Conservation (phyloP, 2,888 invertebrate genomes). For the Petrophora chlorosata region DNA sequence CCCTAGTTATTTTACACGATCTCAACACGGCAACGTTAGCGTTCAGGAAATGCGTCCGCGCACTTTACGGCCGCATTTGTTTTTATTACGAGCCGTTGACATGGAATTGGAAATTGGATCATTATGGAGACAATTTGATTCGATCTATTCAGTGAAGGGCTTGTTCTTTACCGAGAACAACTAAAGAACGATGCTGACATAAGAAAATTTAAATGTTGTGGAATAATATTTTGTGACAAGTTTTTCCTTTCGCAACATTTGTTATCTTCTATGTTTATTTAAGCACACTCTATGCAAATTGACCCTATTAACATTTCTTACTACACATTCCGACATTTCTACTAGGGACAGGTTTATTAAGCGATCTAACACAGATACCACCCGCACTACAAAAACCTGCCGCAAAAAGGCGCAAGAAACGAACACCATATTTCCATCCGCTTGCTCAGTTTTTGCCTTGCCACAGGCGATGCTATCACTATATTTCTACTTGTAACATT, state of each 20-base stretch:
- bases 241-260: too few species aligned
- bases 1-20: conserved; percentile 53
- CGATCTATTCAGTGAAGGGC: conserved; percentile 5
- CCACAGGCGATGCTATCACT: conserved; percentile 51
- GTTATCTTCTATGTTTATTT: too few species aligned
- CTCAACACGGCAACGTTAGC: conserved; percentile 44
- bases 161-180: background rate
- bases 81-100: conserved; percentile 46
- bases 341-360: conserved; percentile 14
- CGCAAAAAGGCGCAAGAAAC: conserved; percentile 30
- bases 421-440: conserved; percentile 45
- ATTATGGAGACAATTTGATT: conserved; percentile 9
- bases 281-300: conserved; percentile 2
- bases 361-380: conserved; percentile 21
- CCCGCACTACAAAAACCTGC: conserved; percentile 28
- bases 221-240: too few species aligned
- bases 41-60: conserved; percentile 50
- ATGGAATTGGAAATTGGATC: conserved; percentile 16
- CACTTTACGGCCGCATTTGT: conserved; percentile 53
- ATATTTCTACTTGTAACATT: conserved; percentile 44
- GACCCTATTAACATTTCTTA: background rate
- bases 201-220: too few species aligned
- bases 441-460: conserved; percentile 49
- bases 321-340: background rate
- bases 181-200: too few species aligned